Conservation (phyloP, 92 coral and sea anemone genomes). For the Epizoanthus rinbou region DNA sequence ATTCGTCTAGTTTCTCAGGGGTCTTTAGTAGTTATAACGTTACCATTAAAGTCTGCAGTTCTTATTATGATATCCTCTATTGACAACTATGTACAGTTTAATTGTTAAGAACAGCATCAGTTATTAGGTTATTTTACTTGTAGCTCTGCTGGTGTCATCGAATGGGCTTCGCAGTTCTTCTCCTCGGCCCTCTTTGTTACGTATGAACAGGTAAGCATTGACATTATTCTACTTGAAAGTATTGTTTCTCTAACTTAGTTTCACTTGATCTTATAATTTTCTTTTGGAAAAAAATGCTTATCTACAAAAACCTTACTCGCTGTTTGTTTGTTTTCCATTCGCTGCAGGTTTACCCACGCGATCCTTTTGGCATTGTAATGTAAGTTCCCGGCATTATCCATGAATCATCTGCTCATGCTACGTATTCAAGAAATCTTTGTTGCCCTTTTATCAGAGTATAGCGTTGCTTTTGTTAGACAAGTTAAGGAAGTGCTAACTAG, state of each 20-base stretch:
- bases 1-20: no score
- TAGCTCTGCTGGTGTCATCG: constrained; percentile 73
- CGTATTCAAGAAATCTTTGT: not conserved
- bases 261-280: not conserved
- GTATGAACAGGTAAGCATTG: constrained; percentile 72
- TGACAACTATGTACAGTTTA: no score
- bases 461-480: no score
- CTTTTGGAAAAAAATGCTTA: not conserved
- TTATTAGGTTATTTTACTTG: not conserved
- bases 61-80: no score
- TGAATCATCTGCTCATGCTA: not conserved
- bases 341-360: constrained; percentile 68
- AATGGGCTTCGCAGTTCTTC: constrained; percentile 72
- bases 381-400: constrained; percentile 43
- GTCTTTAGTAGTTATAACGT: no score
- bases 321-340: no score
- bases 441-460: no score
- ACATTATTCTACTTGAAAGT: not conserved
- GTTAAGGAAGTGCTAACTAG: no score
- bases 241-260: not conserved
- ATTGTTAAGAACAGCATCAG: no score
- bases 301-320: no score
- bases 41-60: no score
- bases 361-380: constrained; percentile 84
- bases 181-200: constrained; percentile 72